phyloP scores from a whole-genome alignment of 2,113 vertebrate genomes.

The Dipodomys stephensi region DNA sequence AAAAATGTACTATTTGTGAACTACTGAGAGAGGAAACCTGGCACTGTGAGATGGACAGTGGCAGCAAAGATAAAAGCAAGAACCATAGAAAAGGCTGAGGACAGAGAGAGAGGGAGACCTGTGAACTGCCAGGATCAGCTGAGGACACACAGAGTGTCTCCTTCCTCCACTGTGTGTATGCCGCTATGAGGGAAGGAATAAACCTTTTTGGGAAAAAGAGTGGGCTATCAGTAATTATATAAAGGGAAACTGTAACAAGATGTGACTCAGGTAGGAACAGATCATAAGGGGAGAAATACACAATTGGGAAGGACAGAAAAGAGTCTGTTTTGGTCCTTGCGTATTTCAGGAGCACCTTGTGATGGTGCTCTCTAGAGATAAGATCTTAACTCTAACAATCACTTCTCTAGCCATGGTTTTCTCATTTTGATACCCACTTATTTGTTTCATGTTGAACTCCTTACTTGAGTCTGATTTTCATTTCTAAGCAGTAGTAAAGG shows the following conservation, averaged over 20 bases:
- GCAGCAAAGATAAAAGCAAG: not conserved
- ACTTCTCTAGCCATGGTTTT: constrained; percentile 5
- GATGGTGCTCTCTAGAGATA: not conserved
- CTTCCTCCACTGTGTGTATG: not conserved
- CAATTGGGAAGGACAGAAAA: not conserved
- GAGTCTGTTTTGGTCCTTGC: not conserved
- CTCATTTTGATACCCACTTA: not conserved
- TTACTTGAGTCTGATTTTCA: not conserved
- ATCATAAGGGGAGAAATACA: not conserved
- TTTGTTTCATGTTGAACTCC: constrained; percentile 20
- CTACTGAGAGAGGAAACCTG: not conserved
- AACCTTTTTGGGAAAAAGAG: not conserved
- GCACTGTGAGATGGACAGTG: not conserved
- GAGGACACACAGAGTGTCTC: not conserved
- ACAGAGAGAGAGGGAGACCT: not conserved
- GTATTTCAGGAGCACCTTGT: not conserved
- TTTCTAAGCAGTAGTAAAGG: constrained; percentile 47
- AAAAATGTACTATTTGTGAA: not conserved
- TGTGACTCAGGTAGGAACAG: not conserved
- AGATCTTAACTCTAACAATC: not conserved
- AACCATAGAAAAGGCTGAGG: not conserved
- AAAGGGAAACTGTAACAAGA: constrained; percentile 43
- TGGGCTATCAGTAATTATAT: not conserved
- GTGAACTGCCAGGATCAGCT: not conserved
- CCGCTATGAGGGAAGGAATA: not conserved